Base-by-base conservation (phyloP, 2,113 vertebrate genomes). In the Caretta caretta region DNA sequence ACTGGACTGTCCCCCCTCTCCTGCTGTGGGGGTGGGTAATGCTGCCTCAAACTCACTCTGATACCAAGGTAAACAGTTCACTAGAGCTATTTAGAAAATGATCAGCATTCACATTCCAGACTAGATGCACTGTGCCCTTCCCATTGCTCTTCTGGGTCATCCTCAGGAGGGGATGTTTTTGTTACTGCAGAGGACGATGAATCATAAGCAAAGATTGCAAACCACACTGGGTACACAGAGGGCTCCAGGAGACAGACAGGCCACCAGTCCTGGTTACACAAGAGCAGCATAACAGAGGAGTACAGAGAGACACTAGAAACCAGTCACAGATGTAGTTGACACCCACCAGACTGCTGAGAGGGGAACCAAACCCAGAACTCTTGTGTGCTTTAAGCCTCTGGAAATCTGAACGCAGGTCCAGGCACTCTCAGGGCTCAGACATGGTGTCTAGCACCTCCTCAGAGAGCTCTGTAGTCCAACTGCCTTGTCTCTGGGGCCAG, bases 181-280 rank as follows among this genome's bases (percentile, higher is more conserved):
- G 75, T 8, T 51, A 4, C 31, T 35, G 49, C 79, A 80, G 50
- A 80, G 11, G 79, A 50, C 49, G 0, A 50, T 80, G 0, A 62
- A 0, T 50, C 50, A 80, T 0, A 0, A 92, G 69, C 0, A 0
- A 22, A 87, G 29, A 56, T 1, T 0, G 1, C 1, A 3, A 84
- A 83, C 80, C 83, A 87, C 0, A 3, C 53, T 6, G 81, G 54
- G 13, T 11, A 38, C 65, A 38, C 25, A 46, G 25, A 59, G 51
- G 90, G 92, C 84, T 79, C 1, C 0, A 20, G 72, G 1, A 76
- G 79, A 29, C 2, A 96, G 87, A 19, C 29, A 1, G 65, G 76
- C 8, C 1, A 2, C 79, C 49, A 22, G 1, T 2, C 4, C 49
- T 1, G 0, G 80, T n/a, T 0, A 0, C 57, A 79, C 38, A 85